Conservation (phyloP, 2,113 vertebrate species). For the Psephotus haematonotus region DNA sequence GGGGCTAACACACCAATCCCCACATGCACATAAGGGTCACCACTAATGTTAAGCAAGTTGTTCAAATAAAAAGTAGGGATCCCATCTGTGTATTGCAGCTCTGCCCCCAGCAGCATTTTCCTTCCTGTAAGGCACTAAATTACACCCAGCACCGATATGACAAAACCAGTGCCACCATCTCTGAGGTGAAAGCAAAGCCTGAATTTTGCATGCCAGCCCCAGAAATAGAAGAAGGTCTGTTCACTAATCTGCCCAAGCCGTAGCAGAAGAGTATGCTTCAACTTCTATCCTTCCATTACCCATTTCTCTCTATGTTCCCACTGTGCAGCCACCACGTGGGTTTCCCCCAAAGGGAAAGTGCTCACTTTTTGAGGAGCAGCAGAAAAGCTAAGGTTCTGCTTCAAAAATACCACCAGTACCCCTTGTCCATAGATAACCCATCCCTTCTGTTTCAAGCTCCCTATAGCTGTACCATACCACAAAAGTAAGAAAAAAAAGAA, state of each 20-base stretch:
- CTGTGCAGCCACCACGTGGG: not conserved
- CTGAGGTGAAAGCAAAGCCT: not conserved
- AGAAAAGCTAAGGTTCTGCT: not conserved
- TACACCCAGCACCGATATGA: not conserved
- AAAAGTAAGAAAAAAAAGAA: not conserved
- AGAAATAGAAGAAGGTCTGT: not conserved
- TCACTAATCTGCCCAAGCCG: not conserved
- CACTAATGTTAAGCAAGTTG: not conserved
- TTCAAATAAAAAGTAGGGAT: not conserved
- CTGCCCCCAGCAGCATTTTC: not conserved
- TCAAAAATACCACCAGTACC: not conserved
- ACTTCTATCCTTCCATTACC: not conserved
- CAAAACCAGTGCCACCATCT: not conserved
- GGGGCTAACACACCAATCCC: not conserved
- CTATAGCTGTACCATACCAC: not conserved
- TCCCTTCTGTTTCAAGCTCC: not conserved
- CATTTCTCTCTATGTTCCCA: not conserved
- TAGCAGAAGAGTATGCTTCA: not conserved
- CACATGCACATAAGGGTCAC: not conserved
- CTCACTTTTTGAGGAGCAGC: not conserved
- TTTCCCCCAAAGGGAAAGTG: not conserved
- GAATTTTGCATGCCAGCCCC: not conserved
- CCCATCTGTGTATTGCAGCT: not conserved
- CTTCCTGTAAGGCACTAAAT: not conserved
- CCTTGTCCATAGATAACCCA: not conserved